Percentiles rank a stretch among this genome's conserved stretches.
Conservation (phyloP, 2,113 vertebrate species). For the Tragulus kanchil region DNA sequence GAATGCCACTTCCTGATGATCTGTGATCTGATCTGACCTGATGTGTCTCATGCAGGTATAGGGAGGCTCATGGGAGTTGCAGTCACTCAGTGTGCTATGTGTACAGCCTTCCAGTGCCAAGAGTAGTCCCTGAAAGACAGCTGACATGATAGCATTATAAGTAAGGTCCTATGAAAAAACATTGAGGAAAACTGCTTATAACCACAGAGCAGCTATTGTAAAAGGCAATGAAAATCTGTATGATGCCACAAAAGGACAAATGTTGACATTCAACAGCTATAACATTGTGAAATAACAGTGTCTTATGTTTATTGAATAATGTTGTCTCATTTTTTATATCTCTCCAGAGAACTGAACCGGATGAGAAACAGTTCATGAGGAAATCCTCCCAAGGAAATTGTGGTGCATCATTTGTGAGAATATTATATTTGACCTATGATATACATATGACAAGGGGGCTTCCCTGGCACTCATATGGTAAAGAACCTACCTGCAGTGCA, state of each 20-base stretch:
- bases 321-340: background rate
- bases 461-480: background rate
- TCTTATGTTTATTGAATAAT: background rate
- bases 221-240: background rate
- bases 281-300: background rate
- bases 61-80: too few relatives aligned
- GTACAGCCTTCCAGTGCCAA: background rate
- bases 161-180: background rate
- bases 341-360: background rate
- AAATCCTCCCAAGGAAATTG: background rate
- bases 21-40: too few relatives aligned
- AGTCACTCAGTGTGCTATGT: background rate
- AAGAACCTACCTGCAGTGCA: background rate
- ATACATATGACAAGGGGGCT: background rate
- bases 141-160: background rate
- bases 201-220: background rate
- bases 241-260: background rate
- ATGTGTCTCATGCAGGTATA: background rate
- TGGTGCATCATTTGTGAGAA: background rate
- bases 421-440: background rate
- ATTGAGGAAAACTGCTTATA: background rate
- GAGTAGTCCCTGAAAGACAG: background rate
- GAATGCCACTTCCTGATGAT: background rate
- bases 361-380: background rate
- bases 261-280: background rate